Base-by-base conservation (phyloP, 2,113 vertebrate species). In the Chaenogobius annularis region DNA sequence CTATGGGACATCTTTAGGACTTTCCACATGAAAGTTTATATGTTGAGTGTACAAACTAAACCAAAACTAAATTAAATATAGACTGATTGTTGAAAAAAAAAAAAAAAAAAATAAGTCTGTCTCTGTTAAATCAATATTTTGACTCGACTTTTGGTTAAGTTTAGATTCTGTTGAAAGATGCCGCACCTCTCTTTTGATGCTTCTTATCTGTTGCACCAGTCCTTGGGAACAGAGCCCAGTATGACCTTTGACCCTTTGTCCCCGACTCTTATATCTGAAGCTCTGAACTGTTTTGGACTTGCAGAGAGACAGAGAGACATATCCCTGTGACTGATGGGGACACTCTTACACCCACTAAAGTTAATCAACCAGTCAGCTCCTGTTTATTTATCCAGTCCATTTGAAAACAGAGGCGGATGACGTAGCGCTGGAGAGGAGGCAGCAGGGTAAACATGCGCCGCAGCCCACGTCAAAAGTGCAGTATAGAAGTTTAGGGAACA, bases 201-300 rank as follows among this genome's bases (percentile, higher is more conserved):
- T 7, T 46, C 58, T 61, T 61, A 61, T 61, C 58, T 61, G 58
- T 14, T 35, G 58, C 58, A 61, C 14, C 58, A 61, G 58, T 61
- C 58, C 7, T 13, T 61, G 58, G 23, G 26, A 61, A 35, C 58
- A 35, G 58, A 35, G 58, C 26, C 58, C 58, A 35, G 14, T 7
- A 6, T 35, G 58, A 61, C 26, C 58, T 35, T 35, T 35, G 58
- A 61, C 58, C 58, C 58, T 1, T 5, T 17, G 58, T 15, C 58
- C 26, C 26, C 2, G 26, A 31, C 58, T 61, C 58, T 13, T 61
- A 10, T 22, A 22, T 58, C 22, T 26, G 22, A 26, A 58, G 55
- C 70, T 79, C 78, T 86, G 82, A 87, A 86, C 26, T 31, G 26
- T 31, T 1, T 1, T 31, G 26, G 26, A 31, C 26, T 31, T 31